A percentile compares a stretch with the other conserved stretches of the same genome.
These are phyloP conservation scores for Drosophila jambulina DNA, from an alignment of 1,140 invertebrate genomes.

Conservation along the genomic window DNA sequence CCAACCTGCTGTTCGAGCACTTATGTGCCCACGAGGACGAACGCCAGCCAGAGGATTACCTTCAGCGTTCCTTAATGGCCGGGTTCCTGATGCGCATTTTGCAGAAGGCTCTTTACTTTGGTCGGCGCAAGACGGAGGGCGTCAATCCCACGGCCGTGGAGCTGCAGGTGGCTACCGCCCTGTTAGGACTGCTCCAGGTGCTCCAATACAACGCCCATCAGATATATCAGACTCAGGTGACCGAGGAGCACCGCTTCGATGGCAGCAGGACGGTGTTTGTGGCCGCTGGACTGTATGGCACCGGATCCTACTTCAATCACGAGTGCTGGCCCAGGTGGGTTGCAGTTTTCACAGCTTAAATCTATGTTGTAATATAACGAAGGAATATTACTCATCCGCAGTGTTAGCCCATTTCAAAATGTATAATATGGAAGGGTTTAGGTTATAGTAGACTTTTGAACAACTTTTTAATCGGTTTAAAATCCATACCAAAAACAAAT, in stretches of 20 bases:
- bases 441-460: too few relatives aligned
- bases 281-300: constrained; percentile 93
- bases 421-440: too few relatives aligned
- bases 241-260: constrained; percentile 86
- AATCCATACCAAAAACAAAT: too few relatives aligned
- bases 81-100: constrained; percentile 91
- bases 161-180: constrained; percentile 87
- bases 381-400: background rate
- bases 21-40: constrained; percentile 89
- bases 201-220: constrained; percentile 96
- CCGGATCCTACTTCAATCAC: constrained; percentile 94
- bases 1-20: constrained; percentile 85
- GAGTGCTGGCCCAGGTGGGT: constrained; percentile 90
- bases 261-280: constrained; percentile 87
- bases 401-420: background rate
- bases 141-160: constrained; percentile 86
- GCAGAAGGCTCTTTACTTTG: constrained; percentile 88
- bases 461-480: too few relatives aligned
- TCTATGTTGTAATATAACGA: background rate
- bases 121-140: constrained; percentile 77
- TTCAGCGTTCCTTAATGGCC: constrained; percentile 92
- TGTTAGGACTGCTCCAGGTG: constrained; percentile 91
- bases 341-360: background rate
- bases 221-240: constrained; percentile 90
- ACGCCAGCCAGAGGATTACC: constrained; percentile 89